phyloP scores from a whole-genome alignment of 2,797 vertebrate genomes.

The Poeciliopsis infans region DNA sequence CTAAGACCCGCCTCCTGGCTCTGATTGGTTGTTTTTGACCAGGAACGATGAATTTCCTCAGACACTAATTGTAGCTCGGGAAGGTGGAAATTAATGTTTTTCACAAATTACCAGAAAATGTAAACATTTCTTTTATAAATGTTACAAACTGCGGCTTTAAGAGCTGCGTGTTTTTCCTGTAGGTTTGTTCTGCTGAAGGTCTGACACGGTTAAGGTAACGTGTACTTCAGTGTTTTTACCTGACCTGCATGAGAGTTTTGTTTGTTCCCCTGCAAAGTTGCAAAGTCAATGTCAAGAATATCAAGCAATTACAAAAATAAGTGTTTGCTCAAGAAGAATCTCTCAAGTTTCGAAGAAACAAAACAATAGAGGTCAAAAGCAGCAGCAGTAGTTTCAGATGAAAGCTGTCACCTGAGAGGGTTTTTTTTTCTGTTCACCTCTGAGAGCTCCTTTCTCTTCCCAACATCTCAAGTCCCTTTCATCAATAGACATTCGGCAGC shows the following conservation, averaged over 20 bases:
- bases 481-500: constrained; percentile 53
- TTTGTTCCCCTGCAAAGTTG: not conserved
- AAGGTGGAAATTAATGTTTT: no score
- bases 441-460: constrained; percentile 35
- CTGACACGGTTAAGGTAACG: not conserved
- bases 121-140: no score
- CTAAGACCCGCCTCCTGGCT: no score
- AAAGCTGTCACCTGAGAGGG: constrained; percentile 15
- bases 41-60: no score
- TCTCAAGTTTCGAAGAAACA: constrained; percentile 21
- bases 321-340: constrained; percentile 3
- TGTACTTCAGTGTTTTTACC: not conserved
- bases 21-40: not conserved
- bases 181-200: not conserved
- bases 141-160: no score
- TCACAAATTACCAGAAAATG: no score
- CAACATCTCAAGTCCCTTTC: constrained; percentile 29
- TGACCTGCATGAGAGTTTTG: not conserved
- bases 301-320: not conserved
- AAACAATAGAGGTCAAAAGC: constrained; percentile 41
- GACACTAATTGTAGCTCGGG: no score
- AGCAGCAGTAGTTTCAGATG: constrained; percentile 10
- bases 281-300: not conserved
- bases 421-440: constrained; percentile 53
- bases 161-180: not conserved